Base-by-base conservation (phyloP, 1,140 invertebrate species). In the Drosophila repletoides region DNA sequence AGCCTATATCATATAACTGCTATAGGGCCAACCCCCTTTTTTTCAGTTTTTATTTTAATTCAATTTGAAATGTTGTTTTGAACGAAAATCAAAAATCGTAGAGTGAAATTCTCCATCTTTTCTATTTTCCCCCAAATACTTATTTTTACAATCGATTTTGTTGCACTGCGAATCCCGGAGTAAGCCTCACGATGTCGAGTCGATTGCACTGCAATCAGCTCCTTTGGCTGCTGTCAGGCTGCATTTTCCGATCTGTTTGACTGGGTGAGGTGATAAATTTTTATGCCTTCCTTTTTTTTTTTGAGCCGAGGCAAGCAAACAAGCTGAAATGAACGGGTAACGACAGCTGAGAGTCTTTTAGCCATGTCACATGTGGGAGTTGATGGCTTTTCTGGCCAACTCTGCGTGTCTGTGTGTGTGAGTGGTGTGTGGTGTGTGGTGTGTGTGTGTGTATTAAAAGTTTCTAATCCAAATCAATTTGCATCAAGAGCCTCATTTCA, bases 401-500 rank as follows among this genome's bases (percentile, higher is more conserved):
- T 15, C n/a, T 19, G 55, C 9, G 7, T 41, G 19, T 26, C 22
- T 31, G 10, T 24, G 40, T 6, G 6, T 21, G 34, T 5, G 9
- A 29, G 10, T 6, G 38, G 38, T 45, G 15, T 26, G 5, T 31
- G 21, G 36, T 31, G 46, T 31, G 29, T 31, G 9, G 22, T 29
- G 43, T 49, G 33, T 64, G 64, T 31, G 17, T 56, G 28, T 38
- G 55, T 55, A 58, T 71, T 67, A 58, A 66, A 71, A 75, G 65
- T 72, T 80, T 88, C 79, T 80, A 88, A 88, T 88, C 84, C 84
- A 88, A 88, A 88, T 88, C 84, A 88, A 88, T 88, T 88, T 88
- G 72, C 79, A 88, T 80, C 84, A 80, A 88, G 84, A 80, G 84
- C 64, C 79, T 88, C 84, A 88, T 88, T 88, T 84, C 64, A 88